Percentiles rank a stretch among this genome's conserved stretches.
Evolutionary conservation across 2,797 vertebrate genomes (phyloP).

Genomic region (Hydrolagus colliei): DNA sequence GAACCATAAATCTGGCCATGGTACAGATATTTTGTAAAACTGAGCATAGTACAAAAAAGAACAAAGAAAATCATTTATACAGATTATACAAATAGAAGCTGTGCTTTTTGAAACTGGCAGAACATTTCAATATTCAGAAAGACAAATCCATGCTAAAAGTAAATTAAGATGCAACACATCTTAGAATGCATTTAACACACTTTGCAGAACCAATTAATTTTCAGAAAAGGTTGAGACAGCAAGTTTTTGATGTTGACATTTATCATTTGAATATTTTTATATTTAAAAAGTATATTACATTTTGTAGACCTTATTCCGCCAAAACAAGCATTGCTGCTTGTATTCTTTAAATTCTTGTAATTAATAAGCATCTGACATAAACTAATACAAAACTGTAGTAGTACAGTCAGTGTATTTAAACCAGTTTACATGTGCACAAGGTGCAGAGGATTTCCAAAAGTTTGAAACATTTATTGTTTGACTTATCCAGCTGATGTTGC

Average conservation of each 20-base stretch:
- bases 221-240: background rate
- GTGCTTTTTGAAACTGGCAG: background rate
- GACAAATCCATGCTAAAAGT: background rate
- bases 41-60: conserved; percentile 5
- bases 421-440: background rate
- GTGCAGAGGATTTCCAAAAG: background rate
- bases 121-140: background rate
- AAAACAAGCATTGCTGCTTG: background rate
- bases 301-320: background rate
- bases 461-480: background rate
- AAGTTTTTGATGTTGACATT: conserved; percentile 13
- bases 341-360: background rate
- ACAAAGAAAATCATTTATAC: background rate
- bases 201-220: conserved; percentile 7
- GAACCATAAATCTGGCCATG: background rate
- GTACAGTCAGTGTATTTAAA: background rate
- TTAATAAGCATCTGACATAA: background rate
- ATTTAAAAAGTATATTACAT: background rate
- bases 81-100: conserved; percentile 20
- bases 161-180: background rate
- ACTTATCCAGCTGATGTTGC: background rate
- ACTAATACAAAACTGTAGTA: background rate
- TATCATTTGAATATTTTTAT: conserved; percentile 4
- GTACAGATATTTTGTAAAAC: conserved; percentile 8
- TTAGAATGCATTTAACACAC: conserved; percentile 5